Conservation (phyloP, 2,797 vertebrate genomes). For the Sebastiscus tertius region DNA sequence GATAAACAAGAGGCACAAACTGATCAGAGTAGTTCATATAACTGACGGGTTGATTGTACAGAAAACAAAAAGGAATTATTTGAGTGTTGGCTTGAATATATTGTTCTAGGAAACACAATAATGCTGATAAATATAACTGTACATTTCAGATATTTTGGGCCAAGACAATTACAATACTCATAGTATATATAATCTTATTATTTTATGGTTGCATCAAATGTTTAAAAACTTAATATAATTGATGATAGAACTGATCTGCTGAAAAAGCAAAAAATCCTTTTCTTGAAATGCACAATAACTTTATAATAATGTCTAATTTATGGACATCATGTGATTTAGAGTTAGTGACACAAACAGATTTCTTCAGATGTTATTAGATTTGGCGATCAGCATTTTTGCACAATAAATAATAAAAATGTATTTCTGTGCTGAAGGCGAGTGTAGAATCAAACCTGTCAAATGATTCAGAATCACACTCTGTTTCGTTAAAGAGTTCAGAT, state of each 20-base stretch:
- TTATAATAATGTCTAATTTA: conserved; percentile 5
- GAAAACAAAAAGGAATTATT: not conserved
- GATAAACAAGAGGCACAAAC: not conserved
- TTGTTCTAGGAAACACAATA: not conserved
- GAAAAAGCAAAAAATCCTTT: conserved; percentile 1
- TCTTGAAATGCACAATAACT: conserved; percentile 8
- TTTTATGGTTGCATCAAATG: conserved; percentile 60
- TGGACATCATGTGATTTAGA: conserved; percentile 6
- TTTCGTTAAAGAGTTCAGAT: not conserved
- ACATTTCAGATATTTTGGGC: not conserved
- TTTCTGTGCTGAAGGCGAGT: not conserved
- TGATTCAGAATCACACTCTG: not conserved
- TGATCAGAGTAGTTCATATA: not conserved
- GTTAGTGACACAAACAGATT: not conserved
- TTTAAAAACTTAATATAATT: conserved; percentile 21
- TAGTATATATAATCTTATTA: conserved; percentile 39
- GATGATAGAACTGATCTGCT: not conserved
- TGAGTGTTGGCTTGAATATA: not conserved
- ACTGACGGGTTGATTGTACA: not conserved
- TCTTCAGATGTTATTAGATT: not conserved
- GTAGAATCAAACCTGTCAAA: not conserved
- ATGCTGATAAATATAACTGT: not conserved
- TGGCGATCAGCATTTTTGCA: conserved; percentile 44
- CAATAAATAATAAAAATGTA: conserved; percentile 13
- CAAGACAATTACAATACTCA: not conserved